Evolutionary conservation across 2,113 vertebrate genomes (phyloP).

Genomic region (Setophaga coronata): DNA sequence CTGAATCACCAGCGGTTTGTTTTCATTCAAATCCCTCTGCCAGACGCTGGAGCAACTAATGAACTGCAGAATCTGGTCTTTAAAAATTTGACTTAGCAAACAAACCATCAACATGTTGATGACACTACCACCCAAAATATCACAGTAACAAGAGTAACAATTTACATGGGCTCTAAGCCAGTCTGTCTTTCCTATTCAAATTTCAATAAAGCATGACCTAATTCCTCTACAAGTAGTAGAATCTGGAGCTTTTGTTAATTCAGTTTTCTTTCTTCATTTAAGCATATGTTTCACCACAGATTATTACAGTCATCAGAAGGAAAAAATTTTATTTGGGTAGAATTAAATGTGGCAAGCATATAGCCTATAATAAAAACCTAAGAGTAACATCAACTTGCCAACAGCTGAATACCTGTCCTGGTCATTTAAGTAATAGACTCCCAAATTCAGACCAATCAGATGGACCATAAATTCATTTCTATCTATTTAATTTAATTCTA

Average conservation of each 20-base stretch:
- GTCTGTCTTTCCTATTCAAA: conserved; percentile 29
- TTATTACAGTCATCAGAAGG: neutral
- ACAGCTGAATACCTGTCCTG: neutral
- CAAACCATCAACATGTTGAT: conserved; percentile 41
- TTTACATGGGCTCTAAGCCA: conserved; percentile 14
- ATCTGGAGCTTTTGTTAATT: neutral
- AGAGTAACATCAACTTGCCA: neutral
- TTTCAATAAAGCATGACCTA: conserved; percentile 22
- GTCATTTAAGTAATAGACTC: neutral
- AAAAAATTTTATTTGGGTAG: neutral
- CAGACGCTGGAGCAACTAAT: conserved; percentile 34
- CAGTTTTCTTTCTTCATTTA: neutral
- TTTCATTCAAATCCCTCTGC: conserved; percentile 26
- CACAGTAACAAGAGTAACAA: conserved; percentile 43
- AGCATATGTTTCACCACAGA: neutral
- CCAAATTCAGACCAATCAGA: neutral
- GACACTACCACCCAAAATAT: conserved; percentile 43
- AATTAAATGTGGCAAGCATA: neutral
- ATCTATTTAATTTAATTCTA: neutral
- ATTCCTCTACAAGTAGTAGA: neutral
- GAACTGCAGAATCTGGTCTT: conserved; percentile 23
- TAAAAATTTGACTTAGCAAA: conserved; percentile 48
- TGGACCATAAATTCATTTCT: neutral
- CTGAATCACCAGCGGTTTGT: conserved; percentile 13
- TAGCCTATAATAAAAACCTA: neutral